Base-by-base conservation (phyloP, 2,888 invertebrate genomes). In the Troides aeacus region DNA sequence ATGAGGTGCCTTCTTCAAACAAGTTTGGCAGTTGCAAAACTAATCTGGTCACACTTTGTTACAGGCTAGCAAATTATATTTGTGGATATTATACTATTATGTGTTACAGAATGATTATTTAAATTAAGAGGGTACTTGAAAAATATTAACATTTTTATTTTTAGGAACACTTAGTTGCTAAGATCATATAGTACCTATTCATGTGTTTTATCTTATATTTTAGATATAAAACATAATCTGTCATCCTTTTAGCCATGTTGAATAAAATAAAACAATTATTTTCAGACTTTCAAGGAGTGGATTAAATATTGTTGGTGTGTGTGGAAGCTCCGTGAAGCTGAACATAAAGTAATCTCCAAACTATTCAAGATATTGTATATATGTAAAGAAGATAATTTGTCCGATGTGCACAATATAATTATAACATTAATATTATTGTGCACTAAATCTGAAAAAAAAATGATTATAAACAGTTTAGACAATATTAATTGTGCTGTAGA, bases 251-350 rank as follows among this genome's bases (percentile, higher is more conserved):
- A 50, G 18, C 2, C 2, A 5, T 5, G 5, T 50, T 50, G 12
- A 50, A 50, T 50, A 50, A 39, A 57, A 21, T 30, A 57, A n/a
- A 10, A 23, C 21, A 39, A 36, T 50, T 64, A 30, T 23, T 88
- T 88, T 65, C 83, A 91, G 92, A 87, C 87, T 72, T 78, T 90
- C 1, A 77, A 85, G 74, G 82, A 77, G 71, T 92, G 92, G 92
- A 77, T 88, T 21, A 85, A 77, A 70, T 79, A 89, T 72, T 87
- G 88, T 72, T 92, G 92, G 91, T 88, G 87, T 69, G 78, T 81
- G 15, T 91, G 89, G 90, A 82, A 78, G 69, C 74, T 87, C 8
- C 7, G 7, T 39, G 74, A 78, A 8, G 73, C 78, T 17, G 87
- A 88, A 63, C 79, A 85, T 23, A 86, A 83, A 68, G 69, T 90